Evolutionary conservation across 1,140 invertebrate species (phyloP), one percentile per base, ranked within the genome.

Genomic region (Orchesella cincta): DNA sequence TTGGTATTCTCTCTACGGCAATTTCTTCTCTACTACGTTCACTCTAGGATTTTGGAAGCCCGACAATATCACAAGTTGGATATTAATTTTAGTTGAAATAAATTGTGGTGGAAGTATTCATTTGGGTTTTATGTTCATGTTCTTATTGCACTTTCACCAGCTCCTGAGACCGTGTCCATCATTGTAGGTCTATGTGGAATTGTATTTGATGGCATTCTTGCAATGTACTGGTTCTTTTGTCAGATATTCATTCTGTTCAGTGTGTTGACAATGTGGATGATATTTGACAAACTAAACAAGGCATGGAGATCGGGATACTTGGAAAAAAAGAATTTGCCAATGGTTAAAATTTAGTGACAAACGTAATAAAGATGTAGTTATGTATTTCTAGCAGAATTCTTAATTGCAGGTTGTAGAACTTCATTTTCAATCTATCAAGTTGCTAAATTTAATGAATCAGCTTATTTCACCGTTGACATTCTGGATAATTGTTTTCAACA

Each of bases 401-500:
- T 57, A 33, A 16, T 20, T 75, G 35, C 16, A 76, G 75, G 26
- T 76, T n/a, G 33, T 76, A 8, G 64, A 76, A 51, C 35, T 76
- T 18, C 75, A 76, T 33, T 33, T 76, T 20, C 29, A 70, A 28
- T 54, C 64, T 28, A 71, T 64, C 26, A 76, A 71, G n/a, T 33
- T 76, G 20, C 67, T 76, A 33, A 76, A 39, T 39, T 39, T 76
- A 33, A 76, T 76, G 28, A 76, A 76, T 35, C 29, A 76, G 18
- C 52, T 67, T 26, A 71, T 76, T 31, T 76, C 75, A n/a, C 64
- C 75, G 1, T 29, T 76, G 5, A 76, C 75, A 33, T 76, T 76
- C 35, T 33, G 36, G 64, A 46, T 64, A 26, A 76, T 70, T 23
- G n/a, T 70, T 33, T 34, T 51, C 33, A 39, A 39, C 34, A 33